These are phyloP conservation scores for Hydropotes inermis DNA, from an alignment of 2,113 vertebrate genomes.

Conservation along the genomic window DNA sequence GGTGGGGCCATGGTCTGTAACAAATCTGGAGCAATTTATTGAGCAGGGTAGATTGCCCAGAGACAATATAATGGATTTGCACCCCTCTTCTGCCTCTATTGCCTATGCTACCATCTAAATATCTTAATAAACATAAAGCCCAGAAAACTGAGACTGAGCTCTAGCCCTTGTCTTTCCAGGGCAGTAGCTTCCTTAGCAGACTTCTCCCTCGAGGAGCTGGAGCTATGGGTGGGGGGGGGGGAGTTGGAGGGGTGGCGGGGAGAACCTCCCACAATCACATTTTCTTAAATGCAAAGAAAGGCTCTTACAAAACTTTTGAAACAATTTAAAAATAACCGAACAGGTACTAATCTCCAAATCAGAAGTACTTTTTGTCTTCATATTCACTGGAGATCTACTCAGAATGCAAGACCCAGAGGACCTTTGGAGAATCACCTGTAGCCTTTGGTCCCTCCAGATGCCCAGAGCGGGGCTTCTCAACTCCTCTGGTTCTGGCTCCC, in stretches of 20 bases:
- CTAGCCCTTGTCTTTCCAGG: background rate
- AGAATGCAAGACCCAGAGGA: background rate
- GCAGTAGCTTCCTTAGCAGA: background rate
- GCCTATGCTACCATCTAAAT: background rate
- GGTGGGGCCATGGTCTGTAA: background rate
- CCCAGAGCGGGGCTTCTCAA: background rate
- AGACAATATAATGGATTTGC: background rate
- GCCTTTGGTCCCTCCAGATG: background rate
- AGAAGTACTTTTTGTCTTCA: background rate
- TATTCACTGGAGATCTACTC: background rate
- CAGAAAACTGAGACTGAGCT: background rate
- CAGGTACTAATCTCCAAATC: background rate
- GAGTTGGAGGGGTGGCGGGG: background rate
- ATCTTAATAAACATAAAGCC: background rate
- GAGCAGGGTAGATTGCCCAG: background rate
- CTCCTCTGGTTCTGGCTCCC: background rate
- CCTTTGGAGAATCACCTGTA: background rate
- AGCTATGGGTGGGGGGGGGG: rapidly evolving
- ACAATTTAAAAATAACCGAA: background rate
- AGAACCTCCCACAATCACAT: background rate
- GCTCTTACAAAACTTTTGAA: background rate
- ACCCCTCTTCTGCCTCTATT: background rate
- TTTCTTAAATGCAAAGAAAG: background rate
- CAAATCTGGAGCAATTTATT: background rate
- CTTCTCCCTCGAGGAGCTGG: background rate